These are phyloP conservation scores for Solenodon paradoxus DNA, from an alignment of 2,113 vertebrate species.

Conservation along the genomic window DNA sequence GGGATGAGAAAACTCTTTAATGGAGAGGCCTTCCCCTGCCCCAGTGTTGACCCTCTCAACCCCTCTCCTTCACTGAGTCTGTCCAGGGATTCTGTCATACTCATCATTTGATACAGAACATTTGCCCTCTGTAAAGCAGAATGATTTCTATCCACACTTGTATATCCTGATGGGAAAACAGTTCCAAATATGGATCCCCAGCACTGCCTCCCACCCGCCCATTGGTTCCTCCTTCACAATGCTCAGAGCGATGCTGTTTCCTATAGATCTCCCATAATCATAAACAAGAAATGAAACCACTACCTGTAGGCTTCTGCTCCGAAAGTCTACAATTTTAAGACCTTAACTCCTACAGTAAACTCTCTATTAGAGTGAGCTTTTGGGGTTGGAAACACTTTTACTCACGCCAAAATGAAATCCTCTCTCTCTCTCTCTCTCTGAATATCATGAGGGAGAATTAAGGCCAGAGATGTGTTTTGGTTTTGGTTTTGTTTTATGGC, in stretches of 20 bases:
- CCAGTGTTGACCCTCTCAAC: no score
- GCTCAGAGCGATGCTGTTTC: background rate
- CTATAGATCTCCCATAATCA: background rate
- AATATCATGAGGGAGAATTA: background rate
- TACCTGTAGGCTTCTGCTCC: background rate
- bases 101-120: background rate
- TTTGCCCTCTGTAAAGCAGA: background rate
- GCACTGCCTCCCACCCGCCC: no score
- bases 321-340: conserved; percentile 1
- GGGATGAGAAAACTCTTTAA: background rate
- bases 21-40: no score
- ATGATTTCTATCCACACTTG: background rate
- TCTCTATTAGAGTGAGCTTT: background rate
- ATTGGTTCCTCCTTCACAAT: background rate
- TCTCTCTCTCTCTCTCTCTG: background rate
- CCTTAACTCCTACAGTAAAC: background rate
- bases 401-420: background rate
- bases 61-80: background rate
- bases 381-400: background rate
- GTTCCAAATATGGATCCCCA: background rate
- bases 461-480: background rate
- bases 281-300: background rate
- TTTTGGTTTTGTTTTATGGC: background rate
- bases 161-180: background rate
- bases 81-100: background rate